Base-by-base conservation (phyloP, 1,140 invertebrate species). In the Propsilocerus akamusi region DNA sequence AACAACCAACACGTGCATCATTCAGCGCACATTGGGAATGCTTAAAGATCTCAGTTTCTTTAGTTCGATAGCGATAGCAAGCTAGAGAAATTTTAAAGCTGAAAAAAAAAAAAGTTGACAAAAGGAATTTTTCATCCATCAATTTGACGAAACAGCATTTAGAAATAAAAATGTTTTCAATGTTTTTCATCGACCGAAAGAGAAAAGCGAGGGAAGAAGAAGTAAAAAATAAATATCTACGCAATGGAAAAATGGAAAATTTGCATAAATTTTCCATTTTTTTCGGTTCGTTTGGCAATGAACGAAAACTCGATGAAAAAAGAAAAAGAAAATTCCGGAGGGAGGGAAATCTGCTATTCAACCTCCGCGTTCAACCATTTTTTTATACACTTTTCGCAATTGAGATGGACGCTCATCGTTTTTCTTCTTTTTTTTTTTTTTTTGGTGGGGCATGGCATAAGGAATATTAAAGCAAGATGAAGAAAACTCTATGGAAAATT, bases 1-100 rank as follows among this genome's bases (percentile, higher is more conserved):
- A 41, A 41, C 34, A 41, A n/a, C 22, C 34, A 41, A 41, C 34
- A 41, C 34, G 34, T 41, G 34, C 34, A 41, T 8, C 22, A 41
- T 41, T 14, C 28, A 11, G 10, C n/a, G 28, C 17, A 41, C n/a
- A n/a, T n/a, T n/a, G n/a, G n/a, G n/a, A n/a, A n/a, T 41, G 17
- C 34, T 41, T 41, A 22, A 41, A 41, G 34, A 41, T 4, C 10
- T 41, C 22, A 8, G 8, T 20, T 8, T 41, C 22, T 7, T 20
- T 41, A 41, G 8, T 20, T 5, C 34, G 10, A 20, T 10, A 41
- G n/a, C n/a, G n/a, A n/a, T n/a, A n/a, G n/a, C n/a, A n/a, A 30
- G 3, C 14, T 30, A 12, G 11, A 12, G 11, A 30, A 30, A 3
- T 12, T n/a, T 30, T 3, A 30, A 30, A 30, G 28, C 11, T 30